These are phyloP conservation scores for Camelus dromedarius DNA, from an alignment of 2,113 vertebrate species.

Conservation along the genomic window DNA sequence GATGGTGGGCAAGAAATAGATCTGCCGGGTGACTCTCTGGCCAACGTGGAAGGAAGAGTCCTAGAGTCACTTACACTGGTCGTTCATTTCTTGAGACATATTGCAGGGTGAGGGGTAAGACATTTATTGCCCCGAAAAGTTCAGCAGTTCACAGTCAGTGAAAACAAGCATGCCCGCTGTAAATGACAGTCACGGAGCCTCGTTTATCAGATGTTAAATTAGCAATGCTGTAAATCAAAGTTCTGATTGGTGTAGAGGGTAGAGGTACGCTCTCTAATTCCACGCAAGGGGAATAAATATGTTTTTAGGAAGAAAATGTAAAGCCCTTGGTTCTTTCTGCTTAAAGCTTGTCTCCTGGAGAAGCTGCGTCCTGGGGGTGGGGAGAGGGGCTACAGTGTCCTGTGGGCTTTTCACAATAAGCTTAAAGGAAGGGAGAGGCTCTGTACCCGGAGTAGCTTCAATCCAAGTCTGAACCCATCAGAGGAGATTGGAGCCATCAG, in stretches of 20 bases:
- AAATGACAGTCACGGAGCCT: constrained; percentile 65
- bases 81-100: constrained; percentile 71
- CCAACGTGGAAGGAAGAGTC: constrained; percentile 9
- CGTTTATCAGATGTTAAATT: constrained; percentile 61
- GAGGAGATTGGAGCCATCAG: constrained; percentile 23
- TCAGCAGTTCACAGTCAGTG: constrained; percentile 73
- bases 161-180: constrained; percentile 73
- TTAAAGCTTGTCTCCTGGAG: background rate
- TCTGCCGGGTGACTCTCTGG: background rate
- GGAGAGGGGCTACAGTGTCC: background rate
- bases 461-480: constrained; percentile 31
- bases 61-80: constrained; percentile 9
- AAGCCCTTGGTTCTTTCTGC: background rate
- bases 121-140: constrained; percentile 63
- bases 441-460: constrained; percentile 4
- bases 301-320: background rate
- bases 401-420: background rate
- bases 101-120: constrained; percentile 64
- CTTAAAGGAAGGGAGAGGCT: background rate
- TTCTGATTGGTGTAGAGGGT: constrained; percentile 25
- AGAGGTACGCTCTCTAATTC: background rate
- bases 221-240: constrained; percentile 55
- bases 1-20: background rate
- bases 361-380: background rate
- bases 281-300: background rate